Percentiles rank a stretch among this genome's conserved stretches.
These are phyloP conservation scores for Strigamia crassipes DNA, from an alignment of 2,888 invertebrate genomes.

Conservation along the genomic window DNA sequence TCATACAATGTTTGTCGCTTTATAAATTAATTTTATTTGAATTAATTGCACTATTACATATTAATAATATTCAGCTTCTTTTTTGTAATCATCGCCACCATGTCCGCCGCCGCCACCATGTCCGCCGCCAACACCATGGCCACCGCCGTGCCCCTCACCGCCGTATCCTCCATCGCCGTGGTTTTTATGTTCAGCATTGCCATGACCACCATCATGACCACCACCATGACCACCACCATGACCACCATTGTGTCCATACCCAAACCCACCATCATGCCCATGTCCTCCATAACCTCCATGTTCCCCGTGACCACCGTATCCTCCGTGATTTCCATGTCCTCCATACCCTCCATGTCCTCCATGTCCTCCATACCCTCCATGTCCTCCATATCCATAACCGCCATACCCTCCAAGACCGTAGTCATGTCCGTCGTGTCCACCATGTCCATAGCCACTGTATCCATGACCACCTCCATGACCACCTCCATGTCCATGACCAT, in stretches of 20 bases:
- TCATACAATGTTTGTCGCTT: background rate
- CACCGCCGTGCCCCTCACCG: background rate
- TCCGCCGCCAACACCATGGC: background rate
- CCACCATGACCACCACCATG: background rate
- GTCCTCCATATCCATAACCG: too few species aligned
- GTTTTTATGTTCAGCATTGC: too few species aligned
- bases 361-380: background rate
- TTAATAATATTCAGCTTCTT: background rate
- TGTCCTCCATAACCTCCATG: background rate
- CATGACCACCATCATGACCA: background rate
- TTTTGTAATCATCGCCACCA: background rate
- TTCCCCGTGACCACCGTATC: background rate
- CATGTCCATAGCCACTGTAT: background rate
- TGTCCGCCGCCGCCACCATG: background rate
- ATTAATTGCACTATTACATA: too few species aligned
- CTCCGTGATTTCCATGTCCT: background rate
- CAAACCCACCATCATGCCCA: background rate
- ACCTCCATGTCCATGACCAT: background rate
- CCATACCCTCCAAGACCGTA: too few species aligned
- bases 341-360: background rate
- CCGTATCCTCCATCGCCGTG: background rate
- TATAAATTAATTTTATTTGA: too few species aligned
- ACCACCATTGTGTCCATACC: background rate
- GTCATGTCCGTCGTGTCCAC: background rate
- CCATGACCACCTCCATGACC: background rate